Conservation (phyloP, 1,140 invertebrate genomes). For the Diplogasteroides magnus region DNA sequence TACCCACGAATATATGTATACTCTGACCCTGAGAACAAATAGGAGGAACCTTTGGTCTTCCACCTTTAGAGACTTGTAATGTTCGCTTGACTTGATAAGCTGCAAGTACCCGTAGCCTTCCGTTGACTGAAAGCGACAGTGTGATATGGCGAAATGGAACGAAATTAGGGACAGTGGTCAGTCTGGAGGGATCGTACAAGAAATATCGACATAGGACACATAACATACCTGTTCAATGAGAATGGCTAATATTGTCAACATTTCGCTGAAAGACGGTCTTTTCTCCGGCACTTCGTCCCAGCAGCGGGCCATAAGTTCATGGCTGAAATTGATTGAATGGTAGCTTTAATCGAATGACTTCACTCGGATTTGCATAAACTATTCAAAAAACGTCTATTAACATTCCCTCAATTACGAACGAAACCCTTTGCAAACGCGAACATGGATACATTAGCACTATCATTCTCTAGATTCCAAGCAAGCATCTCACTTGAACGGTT, state of each 20-base stretch:
- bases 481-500: too few relatives aligned
- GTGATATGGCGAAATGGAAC: too few relatives aligned
- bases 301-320: constrained; percentile 35
- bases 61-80: constrained; percentile 7
- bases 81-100: constrained; percentile 18
- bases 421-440: too few relatives aligned
- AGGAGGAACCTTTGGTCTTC: not conserved
- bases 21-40: not conserved
- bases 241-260: constrained; percentile 33
- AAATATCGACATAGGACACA: not conserved
- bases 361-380: not conserved
- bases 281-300: constrained; percentile 36
- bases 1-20: not conserved
- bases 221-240: constrained; percentile 35
- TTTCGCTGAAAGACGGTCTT: constrained; percentile 34
- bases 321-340: constrained; percentile 24
- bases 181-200: too few relatives aligned
- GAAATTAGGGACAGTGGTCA: too few relatives aligned
- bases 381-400: too few relatives aligned
- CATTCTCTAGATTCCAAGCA: too few relatives aligned
- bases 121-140: constrained; percentile 11
- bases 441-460: too few relatives aligned
- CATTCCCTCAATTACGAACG: too few relatives aligned
- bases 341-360: constrained; percentile 6
- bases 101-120: constrained; percentile 62